Evolutionary conservation across 37 sponge, comb jelly and placozoan genomes (phyloP).

Genomic region (Cliona cf. orientalis): DNA sequence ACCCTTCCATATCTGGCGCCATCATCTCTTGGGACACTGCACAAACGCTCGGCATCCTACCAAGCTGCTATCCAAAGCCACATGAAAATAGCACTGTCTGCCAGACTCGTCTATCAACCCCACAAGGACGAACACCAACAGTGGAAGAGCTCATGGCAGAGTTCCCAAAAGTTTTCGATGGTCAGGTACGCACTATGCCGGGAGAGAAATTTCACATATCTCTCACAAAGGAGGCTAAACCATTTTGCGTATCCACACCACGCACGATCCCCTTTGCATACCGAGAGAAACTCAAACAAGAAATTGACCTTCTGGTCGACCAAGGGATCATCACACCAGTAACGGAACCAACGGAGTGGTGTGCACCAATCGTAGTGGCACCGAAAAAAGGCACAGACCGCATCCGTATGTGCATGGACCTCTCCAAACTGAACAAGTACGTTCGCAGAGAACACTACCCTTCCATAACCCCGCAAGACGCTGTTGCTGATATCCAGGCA

Average conservation of each 20-base stretch:
- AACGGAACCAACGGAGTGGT: constrained; percentile 57
- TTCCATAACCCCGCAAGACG: constrained; percentile 27
- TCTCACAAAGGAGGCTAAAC: constrained; percentile 30
- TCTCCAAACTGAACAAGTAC: constrained; percentile 30
- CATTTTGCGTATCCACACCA: constrained; percentile 52
- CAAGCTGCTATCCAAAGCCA: no score
- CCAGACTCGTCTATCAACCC: no score
- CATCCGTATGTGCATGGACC: constrained; percentile 50
- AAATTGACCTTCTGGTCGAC: constrained; percentile 28
- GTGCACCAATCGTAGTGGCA: constrained; percentile 44
- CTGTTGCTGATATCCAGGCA: constrained; percentile 41
- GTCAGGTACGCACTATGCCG: constrained; percentile 28
- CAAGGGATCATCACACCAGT: constrained; percentile 39
- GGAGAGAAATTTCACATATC: constrained; percentile 46
- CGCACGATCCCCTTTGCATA: constrained; percentile 33
- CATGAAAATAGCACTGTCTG: no score
- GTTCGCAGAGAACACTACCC: constrained; percentile 36
- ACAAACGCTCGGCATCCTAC: no score
- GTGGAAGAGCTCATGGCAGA: no score
- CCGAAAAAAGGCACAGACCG: constrained; percentile 45
- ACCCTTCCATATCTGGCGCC: no score
- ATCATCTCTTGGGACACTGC: no score
- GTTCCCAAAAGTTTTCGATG: no score
- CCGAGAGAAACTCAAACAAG: constrained; percentile 45
- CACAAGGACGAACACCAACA: no score